phyloP scores from a whole-genome alignment of 2,113 vertebrate genomes.

The Petromus typicus region DNA sequence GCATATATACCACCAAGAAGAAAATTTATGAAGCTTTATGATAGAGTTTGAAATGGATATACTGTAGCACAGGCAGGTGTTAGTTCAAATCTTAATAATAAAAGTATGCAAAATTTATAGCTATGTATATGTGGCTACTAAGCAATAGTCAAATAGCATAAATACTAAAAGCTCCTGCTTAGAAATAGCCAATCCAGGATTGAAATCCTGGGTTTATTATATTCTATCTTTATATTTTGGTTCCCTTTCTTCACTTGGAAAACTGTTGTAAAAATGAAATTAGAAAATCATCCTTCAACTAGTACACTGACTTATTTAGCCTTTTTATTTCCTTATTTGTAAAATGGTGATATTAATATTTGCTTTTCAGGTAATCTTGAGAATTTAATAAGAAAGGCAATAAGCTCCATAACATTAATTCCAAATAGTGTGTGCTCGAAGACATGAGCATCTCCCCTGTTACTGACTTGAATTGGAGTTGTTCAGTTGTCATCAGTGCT shows the following conservation, averaged over 20 bases:
- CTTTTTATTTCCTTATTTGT: background rate
- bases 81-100: slow-evolving; percentile 13
- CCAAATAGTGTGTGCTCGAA: background rate
- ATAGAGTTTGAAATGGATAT: background rate
- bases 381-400: slow-evolving; percentile 3
- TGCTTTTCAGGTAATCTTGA: background rate
- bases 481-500: background rate
- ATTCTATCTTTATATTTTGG: background rate
- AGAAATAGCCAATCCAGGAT: background rate
- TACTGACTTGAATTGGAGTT: background rate
- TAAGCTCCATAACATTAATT: background rate
- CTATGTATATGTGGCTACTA: background rate
- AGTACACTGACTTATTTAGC: background rate
- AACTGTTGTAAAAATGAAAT: slow-evolving; percentile 24
- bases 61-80: background rate
- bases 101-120: background rate
- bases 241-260: slow-evolving; percentile 5
- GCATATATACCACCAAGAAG: background rate
- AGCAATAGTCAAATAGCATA: background rate
- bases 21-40: background rate
- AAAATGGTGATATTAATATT: background rate
- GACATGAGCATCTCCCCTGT: background rate
- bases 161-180: background rate
- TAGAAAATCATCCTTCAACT: background rate
- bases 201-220: background rate